phyloP scores from a whole-genome alignment of 2,113 vertebrate species.

The Sarotherodon lohbergeri region DNA sequence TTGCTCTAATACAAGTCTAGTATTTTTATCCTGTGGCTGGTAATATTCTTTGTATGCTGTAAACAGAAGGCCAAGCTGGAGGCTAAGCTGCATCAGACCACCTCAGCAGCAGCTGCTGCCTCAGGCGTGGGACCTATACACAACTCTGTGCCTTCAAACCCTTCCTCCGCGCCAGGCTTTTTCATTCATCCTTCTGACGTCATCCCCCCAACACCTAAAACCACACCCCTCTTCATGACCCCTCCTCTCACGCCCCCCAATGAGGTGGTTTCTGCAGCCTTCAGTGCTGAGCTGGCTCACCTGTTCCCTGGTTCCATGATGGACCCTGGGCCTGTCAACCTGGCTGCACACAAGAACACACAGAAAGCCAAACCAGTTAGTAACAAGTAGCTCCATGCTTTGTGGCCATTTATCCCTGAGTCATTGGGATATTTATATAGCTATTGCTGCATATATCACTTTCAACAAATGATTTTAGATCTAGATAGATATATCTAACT shows the following conservation, averaged over 20 bases:
- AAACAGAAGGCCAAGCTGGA: constrained; percentile 96
- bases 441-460: not conserved
- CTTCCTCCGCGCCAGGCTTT: constrained; percentile 89
- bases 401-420: not conserved
- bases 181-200: constrained; percentile 98
- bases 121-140: constrained; percentile 87
- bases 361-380: constrained; percentile 90
- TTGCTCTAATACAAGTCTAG: not conserved
- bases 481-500: not conserved
- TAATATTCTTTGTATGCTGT: constrained; percentile 6
- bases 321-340: constrained; percentile 87
- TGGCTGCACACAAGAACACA: constrained; percentile 89
- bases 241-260: constrained; percentile 97
- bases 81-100: constrained; percentile 98
- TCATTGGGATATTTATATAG: not conserved
- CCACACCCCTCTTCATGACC: constrained; percentile 98
- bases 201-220: constrained; percentile 97
- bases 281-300: constrained; percentile 94
- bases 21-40: not conserved
- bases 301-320: constrained; percentile 95
- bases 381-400: not conserved
- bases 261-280: constrained; percentile 92
- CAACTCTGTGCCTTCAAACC: constrained; percentile 93
- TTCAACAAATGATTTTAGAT: not conserved
- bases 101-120: constrained; percentile 83